phyloP scores from a whole-genome alignment of 2,888 invertebrate genomes.

The Campoplex capitator region DNA sequence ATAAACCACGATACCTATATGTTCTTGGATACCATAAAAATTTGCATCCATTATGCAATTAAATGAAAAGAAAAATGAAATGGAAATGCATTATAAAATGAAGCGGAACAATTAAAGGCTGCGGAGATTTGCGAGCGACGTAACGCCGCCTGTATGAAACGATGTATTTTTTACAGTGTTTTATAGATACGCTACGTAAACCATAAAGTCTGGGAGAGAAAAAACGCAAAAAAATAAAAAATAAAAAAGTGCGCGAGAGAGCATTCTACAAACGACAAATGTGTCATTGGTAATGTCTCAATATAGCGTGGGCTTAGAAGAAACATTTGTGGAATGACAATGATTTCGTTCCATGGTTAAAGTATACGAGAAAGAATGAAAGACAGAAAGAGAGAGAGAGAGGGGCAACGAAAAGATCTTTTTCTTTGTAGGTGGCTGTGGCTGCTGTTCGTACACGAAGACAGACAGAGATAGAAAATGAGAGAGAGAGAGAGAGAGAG shows the following conservation, averaged over 20 bases:
- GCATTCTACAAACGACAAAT: slow-evolving; percentile 61
- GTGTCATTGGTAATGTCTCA: slow-evolving; percentile 68
- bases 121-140: not conserved
- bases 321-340: slow-evolving; percentile 68
- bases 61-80: not conserved
- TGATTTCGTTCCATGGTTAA: slow-evolving; percentile 55
- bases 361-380: slow-evolving; percentile 13
- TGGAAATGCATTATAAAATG: not conserved
- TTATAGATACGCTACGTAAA: not conserved
- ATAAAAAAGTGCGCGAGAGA: slow-evolving; percentile 5
- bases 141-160: not conserved
- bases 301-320: slow-evolving; percentile 66
- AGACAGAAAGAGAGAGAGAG: slow-evolving; percentile 37
- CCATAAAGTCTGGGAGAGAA: not conserved
- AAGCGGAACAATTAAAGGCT: not conserved
- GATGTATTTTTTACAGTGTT: not conserved
- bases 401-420: slow-evolving; percentile 50
- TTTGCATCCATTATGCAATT: not conserved
- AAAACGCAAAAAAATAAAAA: not conserved
- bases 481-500: slow-evolving; percentile 28
- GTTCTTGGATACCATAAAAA: not conserved
- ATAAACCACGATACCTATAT: not conserved
- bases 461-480: slow-evolving; percentile 11
- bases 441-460: slow-evolving; percentile 46
- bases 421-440: slow-evolving; percentile 65